Evolutionary conservation across 2,797 vertebrate species (phyloP), one percentile per base, ranked within the genome.

Genomic region (Coregonus ussuriensis): DNA sequence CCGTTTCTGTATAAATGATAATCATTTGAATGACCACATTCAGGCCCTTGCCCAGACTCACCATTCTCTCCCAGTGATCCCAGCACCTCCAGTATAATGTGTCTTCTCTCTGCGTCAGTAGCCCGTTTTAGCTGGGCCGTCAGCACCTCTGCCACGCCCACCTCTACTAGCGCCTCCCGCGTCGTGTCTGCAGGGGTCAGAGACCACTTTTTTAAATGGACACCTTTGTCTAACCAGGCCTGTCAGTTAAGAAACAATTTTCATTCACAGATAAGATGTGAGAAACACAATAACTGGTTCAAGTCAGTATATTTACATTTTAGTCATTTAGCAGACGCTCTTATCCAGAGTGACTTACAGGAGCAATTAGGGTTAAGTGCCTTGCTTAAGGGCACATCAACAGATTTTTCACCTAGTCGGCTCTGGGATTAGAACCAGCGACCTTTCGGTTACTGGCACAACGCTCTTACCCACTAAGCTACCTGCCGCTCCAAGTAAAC

Each of bases 41-140:
- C 37, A 70, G 16, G 18, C 33, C 35, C 4, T 21, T 3, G 11
- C 21, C 65, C 7, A 63, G 11, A n/a, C 94, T 94, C 89, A 97
- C 96, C 96, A 0, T 95, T 96, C 88, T 97, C 95, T 68, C 94
- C 94, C 75, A 98, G 92, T 16, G 94, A 93, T 70, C 96, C 94
- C 79, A 98, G 92, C 74, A 97, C 92, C 79, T 97, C 96, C 86
- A 97, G 91, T 76, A 98, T 94, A 73, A 96, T 90, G 81, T 97
- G 96, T 68, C 96, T 83, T 16, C 95, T 94, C 83, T 98, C 96
- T 0, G 95, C 94, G 31, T 95, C 95, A 59, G 94, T 91, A 4
- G 96, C 94, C 74, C 93, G 93, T 74, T 92, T 94, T 83, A 98
- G 88, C 89, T 97, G 96, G 51, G 88, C 89, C 0, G 93, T 96